Evolutionary conservation across 1,140 invertebrate genomes (phyloP).

Genomic region (Cotesia vestalis): DNA sequence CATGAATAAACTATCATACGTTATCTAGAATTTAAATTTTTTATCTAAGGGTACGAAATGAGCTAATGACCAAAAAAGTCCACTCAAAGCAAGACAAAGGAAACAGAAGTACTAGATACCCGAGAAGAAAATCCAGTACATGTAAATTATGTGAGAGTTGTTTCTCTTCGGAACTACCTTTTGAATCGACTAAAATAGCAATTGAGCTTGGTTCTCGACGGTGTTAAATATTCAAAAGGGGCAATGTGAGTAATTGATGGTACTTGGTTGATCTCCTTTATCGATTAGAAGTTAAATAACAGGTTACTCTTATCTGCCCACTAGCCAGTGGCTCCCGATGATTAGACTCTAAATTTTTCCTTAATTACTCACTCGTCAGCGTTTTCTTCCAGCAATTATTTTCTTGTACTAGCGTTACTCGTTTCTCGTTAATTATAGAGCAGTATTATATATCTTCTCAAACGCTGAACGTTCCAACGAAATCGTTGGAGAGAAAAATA

Average conservation of each 20-base stretch:
- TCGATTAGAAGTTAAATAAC: constrained; percentile 31
- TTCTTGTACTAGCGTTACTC: too few relatives aligned
- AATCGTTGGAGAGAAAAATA: too few relatives aligned
- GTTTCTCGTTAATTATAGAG: too few relatives aligned
- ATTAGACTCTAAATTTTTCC: background rate
- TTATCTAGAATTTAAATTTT: background rate
- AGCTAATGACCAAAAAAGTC: background rate
- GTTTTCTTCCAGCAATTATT: background rate
- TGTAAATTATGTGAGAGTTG: constrained; percentile 16
- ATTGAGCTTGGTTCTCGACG: constrained; percentile 17
- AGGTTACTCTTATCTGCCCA: constrained; percentile 4
- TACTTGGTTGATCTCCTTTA: constrained; percentile 25
- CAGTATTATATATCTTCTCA: too few relatives aligned
- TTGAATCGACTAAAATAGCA: constrained; percentile 27
- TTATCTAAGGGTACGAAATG: background rate
- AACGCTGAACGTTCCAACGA: too few relatives aligned
- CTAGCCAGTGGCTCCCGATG: background rate
- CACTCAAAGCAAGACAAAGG: background rate
- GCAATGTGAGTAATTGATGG: constrained; percentile 37
- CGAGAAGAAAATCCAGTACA: constrained; percentile 8
- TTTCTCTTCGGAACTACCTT: constrained; percentile 18
- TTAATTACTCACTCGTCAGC: background rate
- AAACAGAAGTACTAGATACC: background rate
- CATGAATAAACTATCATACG: too few relatives aligned
- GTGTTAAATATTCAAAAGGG: constrained; percentile 40